Base-by-base conservation (phyloP, 1,140 invertebrate genomes). In the Pseudomyrmex gracilis region DNA sequence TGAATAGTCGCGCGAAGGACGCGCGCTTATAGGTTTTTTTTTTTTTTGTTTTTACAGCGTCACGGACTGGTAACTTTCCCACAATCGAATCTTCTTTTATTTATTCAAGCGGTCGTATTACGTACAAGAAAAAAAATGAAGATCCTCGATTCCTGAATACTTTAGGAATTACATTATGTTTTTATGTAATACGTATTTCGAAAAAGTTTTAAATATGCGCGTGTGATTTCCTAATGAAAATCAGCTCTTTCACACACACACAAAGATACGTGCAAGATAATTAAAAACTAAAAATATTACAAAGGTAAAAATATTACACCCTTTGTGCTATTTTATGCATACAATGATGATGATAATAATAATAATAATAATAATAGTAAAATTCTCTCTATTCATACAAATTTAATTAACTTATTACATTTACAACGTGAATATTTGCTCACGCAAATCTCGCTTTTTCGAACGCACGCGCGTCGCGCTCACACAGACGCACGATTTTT, bases 371-470 rank as follows among this genome's bases (percentile, higher is more conserved):
- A 34, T 34, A 34, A n/a, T n/a, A n/a, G n/a, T n/a, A n/a, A n/a
- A n/a, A n/a, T n/a, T n/a, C 7, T 7, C 34, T 7, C 34, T 34
- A 34, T 49, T 47, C 71, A 12, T n/a, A n/a, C 7, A 24, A 22
- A 24, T 49, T 47, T 13, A 34, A 71, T 73, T 73, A 73, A 73
- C 45, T 57, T 57, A 20, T 45, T 45, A 22, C 9, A 20, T 24
- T 22, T 0, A 13, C 20, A 12, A 73, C 7, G 5, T 5, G 8
- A 73, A 4, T 7, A 2, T 58, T 22, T 1, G 13, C n/a, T 8
- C 43, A 45, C 53, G 17, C 7, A 1, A 43, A 7, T 47, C 13
- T 43, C 8, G 15, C 12, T 55, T 70, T 34, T 24, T 49, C 20
- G 1, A 9, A 13, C 2, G 20, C 24, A 63, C 60, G 12, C 12